Base-by-base conservation (phyloP, 1,140 invertebrate species). In the Calliphora vicina region DNA sequence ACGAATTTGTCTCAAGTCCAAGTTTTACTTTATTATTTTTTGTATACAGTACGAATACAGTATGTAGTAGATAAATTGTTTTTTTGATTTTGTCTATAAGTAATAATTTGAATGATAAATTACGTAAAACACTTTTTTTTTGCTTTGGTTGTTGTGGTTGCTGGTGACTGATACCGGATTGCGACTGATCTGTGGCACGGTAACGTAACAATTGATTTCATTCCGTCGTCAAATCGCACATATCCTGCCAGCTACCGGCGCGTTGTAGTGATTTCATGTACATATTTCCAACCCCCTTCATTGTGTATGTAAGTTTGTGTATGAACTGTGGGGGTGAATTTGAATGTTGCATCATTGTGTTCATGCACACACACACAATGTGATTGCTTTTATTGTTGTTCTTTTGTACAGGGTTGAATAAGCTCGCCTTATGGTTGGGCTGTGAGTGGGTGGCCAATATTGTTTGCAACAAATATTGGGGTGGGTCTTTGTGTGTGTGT, bases 151-250 rank as follows among this genome's bases (percentile, higher is more conserved):
- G 26, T 23, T 80, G 29, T 50, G 35, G 23, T 43, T 45, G 76
- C 29, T 80, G 80, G 25, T 81, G 61, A 85, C 80, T 87, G 88
- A 89, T 85, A 89, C 88, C 88, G 87, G 87, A 87, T 89, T 89
- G 88, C 88, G 88, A 88, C 88, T 86, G 88, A 90, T 88, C 88
- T 89, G 88, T 88, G 87, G 88, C 87, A 88, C 88, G 88, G 88
- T 85, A 89, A 87, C 86, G 88, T 90, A 89, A 90, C 88, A 90
- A 90, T 90, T 90, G 88, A 89, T 89, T 90, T 88, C 88, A 89
- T 89, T 90, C 88, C 88, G 88, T 89, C 88, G 87, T 85, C 88
- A 89, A 89, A 89, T 89, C 88, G 87, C 88, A 87, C 88, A 89
- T 89, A 89, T 89, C 88, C 88, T 89, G 88, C 86, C 82, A 82